A percentile compares a stretch with the other conserved stretches of the same genome.
These are phyloP conservation scores for Harlomillsia oculata DNA, from an alignment of 1,140 invertebrate species.

Conservation along the genomic window DNA sequence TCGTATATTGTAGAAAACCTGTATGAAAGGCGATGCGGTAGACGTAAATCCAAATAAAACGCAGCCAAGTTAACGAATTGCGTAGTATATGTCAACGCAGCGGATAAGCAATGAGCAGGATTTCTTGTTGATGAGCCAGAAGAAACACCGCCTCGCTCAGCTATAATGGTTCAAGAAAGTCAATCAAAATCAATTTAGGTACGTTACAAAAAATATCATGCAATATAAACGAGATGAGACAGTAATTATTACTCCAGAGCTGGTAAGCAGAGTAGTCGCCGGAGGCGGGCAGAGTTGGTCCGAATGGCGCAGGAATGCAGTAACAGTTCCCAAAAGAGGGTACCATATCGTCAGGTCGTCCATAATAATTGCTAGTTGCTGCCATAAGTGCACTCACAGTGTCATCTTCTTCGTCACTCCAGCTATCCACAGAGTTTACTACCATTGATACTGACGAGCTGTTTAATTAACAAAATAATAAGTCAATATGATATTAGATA, in stretches of 20 bases:
- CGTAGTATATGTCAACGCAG: conserved; percentile 66
- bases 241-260: conserved; percentile 53
- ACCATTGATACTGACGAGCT: conserved; percentile 39
- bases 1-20: conserved; percentile 51
- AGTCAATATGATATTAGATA: conserved; percentile 21
- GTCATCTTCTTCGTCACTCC: conserved; percentile 49
- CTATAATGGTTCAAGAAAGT: conserved; percentile 46
- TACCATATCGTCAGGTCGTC: conserved; percentile 50
- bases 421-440: conserved; percentile 1
- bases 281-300: conserved; percentile 60
- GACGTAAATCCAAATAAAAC: conserved; percentile 61
- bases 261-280: conserved; percentile 68
- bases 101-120: conserved; percentile 61
- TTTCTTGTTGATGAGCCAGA: conserved; percentile 47
- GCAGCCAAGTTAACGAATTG: conserved; percentile 70
- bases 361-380: conserved; percentile 63
- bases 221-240: background rate
- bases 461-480: conserved; percentile 43
- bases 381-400: conserved; percentile 62
- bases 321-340: conserved; percentile 52
- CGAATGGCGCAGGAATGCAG: conserved; percentile 54
- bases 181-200: background rate
- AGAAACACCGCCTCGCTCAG: conserved; percentile 52
- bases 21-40: conserved; percentile 65
- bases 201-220: conserved; percentile 2